These are phyloP conservation scores for Exephanes ischioxanthus DNA, from an alignment of 2,888 invertebrate species.

Conservation along the genomic window DNA sequence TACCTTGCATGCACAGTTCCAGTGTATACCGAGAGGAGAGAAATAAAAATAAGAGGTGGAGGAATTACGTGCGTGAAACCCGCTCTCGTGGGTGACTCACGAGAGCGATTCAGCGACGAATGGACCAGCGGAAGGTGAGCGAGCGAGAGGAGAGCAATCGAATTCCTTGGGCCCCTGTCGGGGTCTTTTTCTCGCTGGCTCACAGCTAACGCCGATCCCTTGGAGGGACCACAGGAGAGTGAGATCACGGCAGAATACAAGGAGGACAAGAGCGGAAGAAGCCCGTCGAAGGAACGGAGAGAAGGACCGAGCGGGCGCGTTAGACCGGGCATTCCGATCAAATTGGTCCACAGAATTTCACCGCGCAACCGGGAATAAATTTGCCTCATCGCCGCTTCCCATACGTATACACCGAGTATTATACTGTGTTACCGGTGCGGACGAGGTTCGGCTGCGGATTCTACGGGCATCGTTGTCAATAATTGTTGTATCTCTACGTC, in stretches of 20 bases:
- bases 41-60: not conserved
- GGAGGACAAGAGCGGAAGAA: conserved; percentile 48
- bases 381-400: conserved; percentile 51
- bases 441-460: not conserved
- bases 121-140: conserved; percentile 34
- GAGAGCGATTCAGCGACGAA: conserved; percentile 47
- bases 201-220: conserved; percentile 52
- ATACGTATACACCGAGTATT: not conserved
- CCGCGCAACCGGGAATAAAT: conserved; percentile 59
- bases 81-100: conserved; percentile 47
- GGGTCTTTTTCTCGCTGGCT: conserved; percentile 12
- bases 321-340: conserved; percentile 64
- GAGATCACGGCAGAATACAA: conserved; percentile 17
- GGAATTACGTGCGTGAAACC: conserved; percentile 34
- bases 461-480: not conserved
- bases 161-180: conserved; percentile 48
- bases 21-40: conserved; percentile 15
- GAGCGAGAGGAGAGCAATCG: conserved; percentile 54
- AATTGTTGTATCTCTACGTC: not conserved
- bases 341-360: conserved; percentile 65
- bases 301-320: conserved; percentile 53
- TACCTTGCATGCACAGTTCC: not conserved
- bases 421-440: not conserved
- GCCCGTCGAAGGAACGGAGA: conserved; percentile 15
- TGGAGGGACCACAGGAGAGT: conserved; percentile 30